Base-by-base conservation (phyloP, 1,140 invertebrate species). In the Drosophila repleta region DNA sequence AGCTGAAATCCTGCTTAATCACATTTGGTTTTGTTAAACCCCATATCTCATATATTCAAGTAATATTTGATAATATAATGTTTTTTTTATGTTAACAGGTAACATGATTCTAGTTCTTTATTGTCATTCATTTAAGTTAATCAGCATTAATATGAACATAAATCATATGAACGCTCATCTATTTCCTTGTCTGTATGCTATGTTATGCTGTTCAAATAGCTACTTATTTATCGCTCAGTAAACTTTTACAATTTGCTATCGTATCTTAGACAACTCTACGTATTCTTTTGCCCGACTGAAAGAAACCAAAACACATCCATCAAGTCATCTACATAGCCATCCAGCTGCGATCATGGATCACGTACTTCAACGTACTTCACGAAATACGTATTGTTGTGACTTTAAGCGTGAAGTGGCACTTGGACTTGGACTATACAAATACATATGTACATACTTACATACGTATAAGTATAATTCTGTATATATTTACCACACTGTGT, bases 271-370 rank as follows among this genome's bases (percentile, higher is more conserved):
- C 24, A 17, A 35, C 13, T 20, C 6, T 15, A 7, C n/a, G 8
- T 55, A n/a, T 39, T 24, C 21, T 55, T 39, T 6, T 3, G 24
- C 52, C 18, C n/a, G 37, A 17, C 29, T 5, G 6, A 29, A 29
- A 29, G 29, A 7, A 29, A 29, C 15, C 35, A 29, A 55, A 52
- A 10, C 43, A 43, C 78, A 77, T 77, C 68, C 77, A 80, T 80
- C 79, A 80, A 60, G 15, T 57, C 58, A 76, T 29, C 29, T 29
- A 29, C 29, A 29, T 29, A 29, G 29, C 29, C 29, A 29, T 76
- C 61, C 64, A 70, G 67, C 68, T 53, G 41, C 49, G 51, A 73
- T 81, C 78, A 80, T 78, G 67, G 51, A 73, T 81, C 78, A 80
- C 78, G 67, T 81, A 76, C n/a, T n/a, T n/a, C n/a, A n/a, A 37